Evolutionary conservation across 2,797 vertebrate species (phyloP), one percentile per base, ranked within the genome.

Genomic region (Anguilla pacifica): DNA sequence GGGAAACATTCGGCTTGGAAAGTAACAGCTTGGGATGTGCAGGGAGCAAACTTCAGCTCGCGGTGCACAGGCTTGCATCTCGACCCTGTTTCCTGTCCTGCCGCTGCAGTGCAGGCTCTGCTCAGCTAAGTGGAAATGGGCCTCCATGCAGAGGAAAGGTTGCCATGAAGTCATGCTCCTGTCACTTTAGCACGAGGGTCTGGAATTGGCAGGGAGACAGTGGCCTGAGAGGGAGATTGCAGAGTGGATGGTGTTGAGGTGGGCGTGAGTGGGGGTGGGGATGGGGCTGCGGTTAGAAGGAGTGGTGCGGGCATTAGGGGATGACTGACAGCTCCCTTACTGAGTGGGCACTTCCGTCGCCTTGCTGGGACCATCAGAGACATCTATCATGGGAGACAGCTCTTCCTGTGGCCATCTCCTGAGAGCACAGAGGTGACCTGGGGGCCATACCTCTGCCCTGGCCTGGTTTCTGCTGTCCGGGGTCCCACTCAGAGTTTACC

Each of bases 301-400:
- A 46, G 85, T 19, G 70, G 46, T 13, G 15, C 6, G 31, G 53
- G 51, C 28, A 39, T 6, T 46, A 35, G 51, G 51, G 2, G 31
- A 81, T 86, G 43, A 43, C 39, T 82, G 79, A 82, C 79, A n/a
- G 79, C 79, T 82, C 43, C 79, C 46, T 82, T 25, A 51, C 79
- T 82, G 79, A 82, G 46, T n/a, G 19, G 46, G 79, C 43, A 82
- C 43, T 51, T 82, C 79, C 43, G 46, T 82, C 25, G 28, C 79
- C 79, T 72, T 87, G 87, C 84, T 87, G 46, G 86, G 72, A 88
- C 89, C 93, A 90, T 91, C 91, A 92, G 90, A 94, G 93, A 93
- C 92, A 93, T 93, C 92, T 92, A 93, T 94, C 91, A 93, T 90
- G 87, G 90, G 89, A 87, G 90, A 93, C 92, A 93, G 89, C 81